Conservation (phyloP, 1,140 invertebrate species). For the Drosophila albomicans region DNA sequence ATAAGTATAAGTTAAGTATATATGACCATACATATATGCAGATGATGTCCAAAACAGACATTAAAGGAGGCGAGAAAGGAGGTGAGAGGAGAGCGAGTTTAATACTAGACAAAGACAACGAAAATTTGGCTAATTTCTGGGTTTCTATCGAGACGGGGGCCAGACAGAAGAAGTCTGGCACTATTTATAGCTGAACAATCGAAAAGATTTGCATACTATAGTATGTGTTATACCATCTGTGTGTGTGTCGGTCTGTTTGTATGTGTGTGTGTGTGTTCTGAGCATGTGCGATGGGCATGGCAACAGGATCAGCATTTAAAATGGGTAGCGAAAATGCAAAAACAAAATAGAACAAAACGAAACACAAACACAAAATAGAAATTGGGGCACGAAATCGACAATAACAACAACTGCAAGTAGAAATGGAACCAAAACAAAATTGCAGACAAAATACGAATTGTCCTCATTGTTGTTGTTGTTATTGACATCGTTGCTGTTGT, state of each 20-base stretch:
- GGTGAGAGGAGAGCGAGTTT: background rate
- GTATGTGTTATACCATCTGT: slow-evolving; percentile 7
- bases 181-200: slow-evolving; percentile 46
- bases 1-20: background rate
- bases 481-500: slow-evolving; percentile 5
- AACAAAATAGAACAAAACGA: slow-evolving; percentile 22
- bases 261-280: slow-evolving; percentile 9
- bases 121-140: slow-evolving; percentile 30
- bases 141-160: slow-evolving; percentile 33
- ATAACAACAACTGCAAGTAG: slow-evolving; percentile 55
- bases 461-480: slow-evolving; percentile 21
- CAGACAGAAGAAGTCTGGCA: slow-evolving; percentile 27
- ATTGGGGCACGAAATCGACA: slow-evolving; percentile 57
- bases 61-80: background rate
- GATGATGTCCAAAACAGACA: slow-evolving; percentile 12
- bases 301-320: slow-evolving; percentile 66
- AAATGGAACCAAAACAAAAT: slow-evolving; percentile 75
- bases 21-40: slow-evolving; percentile 1
- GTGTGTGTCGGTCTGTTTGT: slow-evolving; percentile 1
- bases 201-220: slow-evolving; percentile 35
- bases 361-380: slow-evolving; percentile 45
- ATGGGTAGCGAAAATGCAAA: slow-evolving; percentile 10
- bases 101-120: slow-evolving; percentile 2
- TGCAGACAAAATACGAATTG: slow-evolving; percentile 44
- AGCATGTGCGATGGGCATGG: slow-evolving; percentile 59